Evolutionary conservation across 1,140 invertebrate genomes (phyloP).

Genomic region (Dendrolimus kikuchii): DNA sequence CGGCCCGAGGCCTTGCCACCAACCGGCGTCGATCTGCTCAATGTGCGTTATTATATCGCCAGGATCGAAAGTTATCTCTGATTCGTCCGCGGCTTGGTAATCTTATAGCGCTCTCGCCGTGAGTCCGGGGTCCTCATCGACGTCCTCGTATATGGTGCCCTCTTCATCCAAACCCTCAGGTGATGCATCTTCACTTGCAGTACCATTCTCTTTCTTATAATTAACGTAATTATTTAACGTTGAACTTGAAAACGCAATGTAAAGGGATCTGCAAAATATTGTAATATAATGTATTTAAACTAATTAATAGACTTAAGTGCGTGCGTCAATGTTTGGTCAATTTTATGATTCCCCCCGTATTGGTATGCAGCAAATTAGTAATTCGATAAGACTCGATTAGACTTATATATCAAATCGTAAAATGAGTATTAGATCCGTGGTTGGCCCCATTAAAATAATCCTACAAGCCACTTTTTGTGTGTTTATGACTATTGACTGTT

Average conservation of each 20-base stretch:
- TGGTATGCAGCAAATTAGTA: too few species aligned
- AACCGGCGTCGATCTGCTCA: conserved; percentile 95
- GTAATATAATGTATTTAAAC: too few species aligned
- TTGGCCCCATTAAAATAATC: neutral
- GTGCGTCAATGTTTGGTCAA: too few species aligned
- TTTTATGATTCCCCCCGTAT: too few species aligned
- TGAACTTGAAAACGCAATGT: too few species aligned
- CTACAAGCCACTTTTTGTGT: conserved; percentile 9
- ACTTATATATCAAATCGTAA: neutral
- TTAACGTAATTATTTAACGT: too few species aligned
- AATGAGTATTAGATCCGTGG: neutral
- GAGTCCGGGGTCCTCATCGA: conserved; percentile 76
- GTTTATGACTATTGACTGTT: conserved; percentile 13
- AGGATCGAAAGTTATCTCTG: conserved; percentile 97
- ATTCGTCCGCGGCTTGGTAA: conserved; percentile 96
- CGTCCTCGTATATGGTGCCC: conserved; percentile 76
- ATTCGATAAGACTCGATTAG: too few species aligned
- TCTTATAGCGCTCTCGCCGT: conserved; percentile 94
- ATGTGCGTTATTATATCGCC: conserved; percentile 96
- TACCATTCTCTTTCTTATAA: too few species aligned
- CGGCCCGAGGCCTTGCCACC: conserved; percentile 96
- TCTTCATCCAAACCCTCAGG: conserved; percentile 72
- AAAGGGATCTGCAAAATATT: too few species aligned
- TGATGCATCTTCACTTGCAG: conserved; percentile 66
- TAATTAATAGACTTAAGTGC: too few species aligned